phyloP scores from a whole-genome alignment of 2,888 invertebrate species.

The Aporophyla nigra region DNA sequence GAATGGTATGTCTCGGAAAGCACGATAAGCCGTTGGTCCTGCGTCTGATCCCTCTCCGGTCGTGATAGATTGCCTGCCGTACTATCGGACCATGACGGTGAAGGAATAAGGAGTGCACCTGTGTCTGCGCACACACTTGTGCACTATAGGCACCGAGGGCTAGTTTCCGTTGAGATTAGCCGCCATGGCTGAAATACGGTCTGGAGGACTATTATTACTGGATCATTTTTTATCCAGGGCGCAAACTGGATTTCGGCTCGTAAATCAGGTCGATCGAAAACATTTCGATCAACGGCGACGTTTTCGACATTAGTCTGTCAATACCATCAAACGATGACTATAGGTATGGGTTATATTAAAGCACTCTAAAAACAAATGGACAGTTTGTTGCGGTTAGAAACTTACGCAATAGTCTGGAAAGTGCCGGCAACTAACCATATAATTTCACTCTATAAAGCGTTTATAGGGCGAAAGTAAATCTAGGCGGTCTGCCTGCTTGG shows the following conservation, averaged over 20 bases:
- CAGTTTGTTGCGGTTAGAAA: slow-evolving; percentile 18
- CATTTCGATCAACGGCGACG: not conserved
- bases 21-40: no score
- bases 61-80: no score
- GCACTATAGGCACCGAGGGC: no score
- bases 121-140: no score
- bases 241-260: not conserved
- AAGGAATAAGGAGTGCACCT: no score
- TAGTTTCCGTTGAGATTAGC: no score
- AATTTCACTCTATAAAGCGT: slow-evolving; percentile 70
- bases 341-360: not conserved
- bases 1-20: no score
- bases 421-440: slow-evolving; percentile 44
- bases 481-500: slow-evolving; percentile 46
- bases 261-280: not conserved
- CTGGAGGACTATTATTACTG: no score
- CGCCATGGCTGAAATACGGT: no score
- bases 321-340: not conserved
- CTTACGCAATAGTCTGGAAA: slow-evolving; percentile 57
- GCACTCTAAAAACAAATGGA: not conserved
- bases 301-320: not conserved
- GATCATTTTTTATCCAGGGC: no score
- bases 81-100: no score
- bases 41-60: no score
- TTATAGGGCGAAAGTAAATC: slow-evolving; percentile 76